Evolutionary conservation across 2,113 vertebrate genomes (phyloP), one percentile per base, ranked within the genome.

Genomic region (Strix uralensis): DNA sequence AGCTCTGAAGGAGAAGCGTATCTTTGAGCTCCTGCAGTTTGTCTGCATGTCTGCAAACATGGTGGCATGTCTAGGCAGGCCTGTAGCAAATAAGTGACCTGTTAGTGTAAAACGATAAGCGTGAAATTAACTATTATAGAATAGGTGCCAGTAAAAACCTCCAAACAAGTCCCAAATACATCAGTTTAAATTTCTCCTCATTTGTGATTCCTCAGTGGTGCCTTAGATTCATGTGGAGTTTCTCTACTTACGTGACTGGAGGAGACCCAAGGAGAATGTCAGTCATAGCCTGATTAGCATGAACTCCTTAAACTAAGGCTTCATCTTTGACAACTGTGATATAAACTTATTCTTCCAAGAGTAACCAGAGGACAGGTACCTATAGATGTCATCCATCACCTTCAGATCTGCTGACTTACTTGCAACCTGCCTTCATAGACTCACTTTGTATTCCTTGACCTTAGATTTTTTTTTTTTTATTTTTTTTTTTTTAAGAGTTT

Each of bases 261-360:
- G 89, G 93, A 92, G 85, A 94, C 73, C 72, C 96, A 98, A 98
- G 98, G 98, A 98, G 94, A 97, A 96, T 97, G 98, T 97, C 98
- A 98, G 52, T 98, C 97, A 98, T 29, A 88, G 91, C 47, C 94
- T 97, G 95, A 98, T 98, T 97, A 97, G 95, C 95, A 97, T 97
- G 97, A 93, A 85, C 92, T 92, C 90, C 95, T 97, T 96, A 55
- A 27, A 97, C 87, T 72, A 91, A 97, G 74, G 93, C 83, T 96
- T 97, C 97, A 91, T 97, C 88, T 97, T 92, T 98, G 97, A 98
- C 95, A 97, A 89, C 58, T 61, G 38, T 90, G 90, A 91, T 93
- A 94, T 88, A 90, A 97, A 97, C 94, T 94, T 96, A 88, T 58
- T 97, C 92, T 97, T 97, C 88, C 91, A 97, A 86, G 92, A 98